Conservation (phyloP, 2,888 invertebrate genomes). For the Bimastos eiseni region DNA sequence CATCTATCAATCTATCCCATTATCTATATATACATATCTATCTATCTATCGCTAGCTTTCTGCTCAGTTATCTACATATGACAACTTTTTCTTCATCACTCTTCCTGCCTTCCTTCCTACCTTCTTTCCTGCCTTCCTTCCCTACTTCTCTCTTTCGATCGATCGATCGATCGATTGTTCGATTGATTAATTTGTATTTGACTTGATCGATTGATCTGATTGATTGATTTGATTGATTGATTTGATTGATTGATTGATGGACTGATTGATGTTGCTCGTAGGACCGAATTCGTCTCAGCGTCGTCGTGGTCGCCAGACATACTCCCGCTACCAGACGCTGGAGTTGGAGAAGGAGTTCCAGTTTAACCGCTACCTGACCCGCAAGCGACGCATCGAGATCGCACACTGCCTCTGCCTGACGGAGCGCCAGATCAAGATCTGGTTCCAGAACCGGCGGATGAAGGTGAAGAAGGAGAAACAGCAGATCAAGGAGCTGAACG, state of each 20-base stretch:
- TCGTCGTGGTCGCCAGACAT: slow-evolving; percentile 84
- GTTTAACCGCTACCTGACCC: slow-evolving; percentile 80
- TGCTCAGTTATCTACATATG: no score
- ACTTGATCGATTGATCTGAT: no score
- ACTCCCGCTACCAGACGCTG: slow-evolving; percentile 93
- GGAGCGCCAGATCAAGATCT: slow-evolving; percentile 78
- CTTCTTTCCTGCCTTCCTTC: no score
- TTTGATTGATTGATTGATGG: no score
- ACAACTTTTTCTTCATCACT: no score
- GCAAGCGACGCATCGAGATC: slow-evolving; percentile 93
- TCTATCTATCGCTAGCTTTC: no score
- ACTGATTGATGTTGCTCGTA: no score
- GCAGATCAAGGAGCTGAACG: slow-evolving; percentile 57
- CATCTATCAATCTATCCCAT: no score
- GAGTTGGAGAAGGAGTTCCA: slow-evolving; percentile 76
- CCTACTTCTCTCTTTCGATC: not conserved
- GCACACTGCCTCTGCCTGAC: slow-evolving; percentile 93
- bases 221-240: no score
- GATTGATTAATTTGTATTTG: not conserved
- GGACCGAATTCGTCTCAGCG: slow-evolving; percentile 58
- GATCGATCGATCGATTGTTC: not conserved
- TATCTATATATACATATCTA: no score
- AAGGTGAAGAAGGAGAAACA: slow-evolving; percentile 77
- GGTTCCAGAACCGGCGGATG: slow-evolving; percentile 91
- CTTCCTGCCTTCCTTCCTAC: no score